Percentiles rank a stretch among this genome's conserved stretches.
These are phyloP conservation scores for Prenolepis imparis DNA, from an alignment of 2,888 invertebrate genomes.

Conservation along the genomic window DNA sequence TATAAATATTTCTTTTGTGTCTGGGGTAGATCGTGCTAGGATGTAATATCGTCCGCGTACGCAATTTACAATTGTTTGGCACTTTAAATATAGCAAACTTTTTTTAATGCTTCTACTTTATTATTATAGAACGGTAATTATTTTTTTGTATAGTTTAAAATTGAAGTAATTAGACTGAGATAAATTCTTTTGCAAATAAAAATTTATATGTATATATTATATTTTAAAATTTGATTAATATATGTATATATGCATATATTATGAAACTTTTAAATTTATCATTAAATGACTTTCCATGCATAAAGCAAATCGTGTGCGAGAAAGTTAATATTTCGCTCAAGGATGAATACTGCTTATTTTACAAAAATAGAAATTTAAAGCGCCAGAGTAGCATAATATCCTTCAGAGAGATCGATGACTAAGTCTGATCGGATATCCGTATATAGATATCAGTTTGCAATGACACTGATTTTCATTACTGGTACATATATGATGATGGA, in stretches of 20 bases:
- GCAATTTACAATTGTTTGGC: conserved; percentile 20
- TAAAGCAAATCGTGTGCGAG: neutral
- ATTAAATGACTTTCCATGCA: neutral
- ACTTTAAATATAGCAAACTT: neutral
- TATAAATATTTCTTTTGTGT: too few relatives aligned
- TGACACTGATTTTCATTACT: conserved; percentile 73
- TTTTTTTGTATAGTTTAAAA: neutral
- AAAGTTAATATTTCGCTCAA: neutral
- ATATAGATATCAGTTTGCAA: conserved; percentile 53
- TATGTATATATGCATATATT: too few relatives aligned
- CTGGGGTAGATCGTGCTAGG: too few relatives aligned
- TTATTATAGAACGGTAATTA: neutral
- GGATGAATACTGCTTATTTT: neutral
- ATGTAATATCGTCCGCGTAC: too few relatives aligned
- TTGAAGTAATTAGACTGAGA: neutral
- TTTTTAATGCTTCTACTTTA: neutral
- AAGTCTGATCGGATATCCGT: conserved; percentile 43
- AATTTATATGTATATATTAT: neutral
- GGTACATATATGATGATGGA: conserved; percentile 66
- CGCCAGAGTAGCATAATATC: neutral
- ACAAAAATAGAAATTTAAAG: neutral
- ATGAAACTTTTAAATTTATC: neutral
- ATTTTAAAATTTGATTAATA: conserved; percentile 6
- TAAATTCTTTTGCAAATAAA: neutral
- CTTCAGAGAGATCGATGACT: conserved; percentile 41